Base-by-base conservation (phyloP, 2,888 invertebrate genomes). In the Oxyteleia sp. region DNA sequence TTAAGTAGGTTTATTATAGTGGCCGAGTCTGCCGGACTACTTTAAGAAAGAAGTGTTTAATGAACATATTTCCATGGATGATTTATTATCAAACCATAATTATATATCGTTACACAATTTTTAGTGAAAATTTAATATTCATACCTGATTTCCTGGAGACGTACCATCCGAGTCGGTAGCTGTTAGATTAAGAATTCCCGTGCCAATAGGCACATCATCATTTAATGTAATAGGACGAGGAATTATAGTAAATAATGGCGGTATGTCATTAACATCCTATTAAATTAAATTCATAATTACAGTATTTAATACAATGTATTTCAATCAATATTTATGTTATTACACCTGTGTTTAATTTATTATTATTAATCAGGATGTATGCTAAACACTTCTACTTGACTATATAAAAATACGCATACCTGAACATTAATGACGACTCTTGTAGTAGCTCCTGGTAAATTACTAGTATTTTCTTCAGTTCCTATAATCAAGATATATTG, bases 141-240 rank as follows among this genome's bases (percentile, higher is more conserved):
- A 15, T 92, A 95, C 95, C 90, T 96, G 96, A 93, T 98, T 98
- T 87, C 97, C 97, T 0, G 98, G 98, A 0, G 97, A 94, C 0
- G 97, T 97, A 5, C 97, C 97, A 94, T 98, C 98, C 0, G 96
- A 95, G 93, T 98, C 98, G 0, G 95, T 95, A 0, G 98, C 98
- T 0, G 95, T 94, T 49, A 98, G 95, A 11, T 96, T 96, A 16
- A 96, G 96, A 0, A 98, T 96, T 0, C 96, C 94, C 0, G 96
- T 96, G 16, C 98, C 98, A 76, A 98, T 97, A 0, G 97, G 95
- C 0, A 97, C 96, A 35, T 97, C 96, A 89, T 98, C 98, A 88
- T 97, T 97, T 10, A 98, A 94, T 0, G 97, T 97, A 0, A 98
- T 95, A 0, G 98, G 97, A 63, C 97, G 96, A 0, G 97, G 96